A percentile compares a stretch with the other conserved stretches of the same genome.
These are phyloP conservation scores for Callopanchax toddi DNA, from an alignment of 2,113 vertebrate genomes.

Conservation along the genomic window DNA sequence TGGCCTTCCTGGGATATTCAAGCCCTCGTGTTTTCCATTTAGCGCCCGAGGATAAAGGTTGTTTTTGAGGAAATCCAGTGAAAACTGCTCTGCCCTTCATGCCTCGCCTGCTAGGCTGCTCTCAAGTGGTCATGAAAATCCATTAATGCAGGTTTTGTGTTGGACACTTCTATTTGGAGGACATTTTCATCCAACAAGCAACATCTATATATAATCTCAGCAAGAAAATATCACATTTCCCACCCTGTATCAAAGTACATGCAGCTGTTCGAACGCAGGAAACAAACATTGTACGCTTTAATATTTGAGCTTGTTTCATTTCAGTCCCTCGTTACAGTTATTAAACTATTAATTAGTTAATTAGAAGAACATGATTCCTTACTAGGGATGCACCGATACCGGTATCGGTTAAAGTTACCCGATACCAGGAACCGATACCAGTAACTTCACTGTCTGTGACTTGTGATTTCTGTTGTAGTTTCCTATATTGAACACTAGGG, in stretches of 20 bases:
- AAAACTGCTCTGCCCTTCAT: not conserved
- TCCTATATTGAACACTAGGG: no score
- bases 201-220: not conserved
- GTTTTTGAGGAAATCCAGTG: not conserved
- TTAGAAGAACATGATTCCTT: no score
- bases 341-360: no score
- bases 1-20: not conserved
- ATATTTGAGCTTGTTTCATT: no score
- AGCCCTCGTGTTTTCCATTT: not conserved
- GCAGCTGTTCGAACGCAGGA: no score
- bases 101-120: not conserved
- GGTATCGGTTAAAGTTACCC: no score
- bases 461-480: no score
- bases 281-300: not conserved
- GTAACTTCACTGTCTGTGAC: no score
- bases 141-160: not conserved
- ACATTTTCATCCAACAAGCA: not conserved
- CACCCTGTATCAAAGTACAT: not conserved
- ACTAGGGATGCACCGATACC: no score
- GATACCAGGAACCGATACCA: no score
- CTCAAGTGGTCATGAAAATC: not conserved
- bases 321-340: no score
- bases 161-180: not conserved
- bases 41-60: not conserved
- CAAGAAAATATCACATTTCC: not conserved